Base-by-base conservation (phyloP, 2,797 vertebrate species). In the Myiothlypis coronata region DNA sequence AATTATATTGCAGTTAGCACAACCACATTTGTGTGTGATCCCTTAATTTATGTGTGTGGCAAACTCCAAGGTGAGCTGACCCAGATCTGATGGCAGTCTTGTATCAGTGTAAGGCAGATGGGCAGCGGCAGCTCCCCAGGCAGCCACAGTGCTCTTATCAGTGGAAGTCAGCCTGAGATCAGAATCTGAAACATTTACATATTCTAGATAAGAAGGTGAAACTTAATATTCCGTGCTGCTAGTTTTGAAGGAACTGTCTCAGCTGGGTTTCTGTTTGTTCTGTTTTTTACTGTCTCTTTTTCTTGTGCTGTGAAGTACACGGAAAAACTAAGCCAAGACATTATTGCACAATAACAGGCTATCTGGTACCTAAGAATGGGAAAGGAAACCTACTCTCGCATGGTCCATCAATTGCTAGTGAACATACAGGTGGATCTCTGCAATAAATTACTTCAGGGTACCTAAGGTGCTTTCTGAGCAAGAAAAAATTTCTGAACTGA, bases 151-250 rank as follows among this genome's bases (percentile, higher is more conserved):
- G 6, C 59, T 74, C 20, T 12, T 79, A n/a, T 65, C 0, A 0
- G 43, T 80, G 69, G 69, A 92, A 94, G 46, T 81, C 72, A 64
- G 59, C 63, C 52, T 0, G 30, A 90, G 94, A 95, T 94, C 59
- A 63, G 41, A 84, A 93, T 83, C 83, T 67, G 59, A 69, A 69
- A 43, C 21, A 95, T 95, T 83, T 83, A 49, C 83, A 78, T 95
- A 37, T 39, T 72, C 39, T 32, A 57, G 87, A 94, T 92, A 88
- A 88, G 70, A 95, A 76, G 75, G 34, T 2, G 76, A 55, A 95
- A 90, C 88, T 77, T 86, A 59, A 72, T 96, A 90, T 79, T 89
- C 76, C 0, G 0, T 35, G 8, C 41, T 71, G 34, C 37, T 89
- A 6, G 79, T 86, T 90, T 60, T 91, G 89, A 87, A 95, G 87